Conservation (phyloP, 2,888 invertebrate species). For the Dasypolia templi region DNA sequence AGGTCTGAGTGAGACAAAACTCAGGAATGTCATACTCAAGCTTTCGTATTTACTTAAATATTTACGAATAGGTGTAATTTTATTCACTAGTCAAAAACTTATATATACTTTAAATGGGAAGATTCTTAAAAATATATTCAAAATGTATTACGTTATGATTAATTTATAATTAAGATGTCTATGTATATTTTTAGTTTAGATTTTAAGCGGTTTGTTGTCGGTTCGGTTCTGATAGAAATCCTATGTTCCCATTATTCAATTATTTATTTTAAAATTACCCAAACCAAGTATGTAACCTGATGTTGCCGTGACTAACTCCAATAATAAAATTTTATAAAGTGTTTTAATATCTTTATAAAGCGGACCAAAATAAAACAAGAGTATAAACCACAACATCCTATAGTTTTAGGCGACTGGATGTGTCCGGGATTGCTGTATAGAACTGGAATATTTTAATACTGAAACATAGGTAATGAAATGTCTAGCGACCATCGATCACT, state of each 20-base stretch:
- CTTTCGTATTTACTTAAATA: conserved; percentile 84
- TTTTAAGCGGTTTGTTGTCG: conserved; percentile 57
- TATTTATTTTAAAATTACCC: background rate
- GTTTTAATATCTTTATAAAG: background rate
- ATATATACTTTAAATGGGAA: conserved; percentile 78
- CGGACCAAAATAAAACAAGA: background rate
- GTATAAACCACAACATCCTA: conserved; percentile 42
- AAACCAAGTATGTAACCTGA: too few relatives aligned
- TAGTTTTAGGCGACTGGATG: conserved; percentile 40
- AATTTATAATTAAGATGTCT: conserved; percentile 70
- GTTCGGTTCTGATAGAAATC: conserved; percentile 30
- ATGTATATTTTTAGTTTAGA: conserved; percentile 69
- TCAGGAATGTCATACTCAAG: conserved; percentile 71
- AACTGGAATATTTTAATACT: conserved; percentile 1
- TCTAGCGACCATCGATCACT: background rate
- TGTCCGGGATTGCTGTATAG: conserved; percentile 37
- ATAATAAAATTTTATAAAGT: too few relatives aligned
- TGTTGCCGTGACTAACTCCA: background rate
- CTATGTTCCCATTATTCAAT: background rate
- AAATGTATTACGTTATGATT: conserved; percentile 74
- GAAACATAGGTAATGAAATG: conserved; percentile 4
- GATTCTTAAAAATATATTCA: conserved; percentile 77
- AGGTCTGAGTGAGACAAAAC: conserved; percentile 63
- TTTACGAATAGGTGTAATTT: conserved; percentile 80
- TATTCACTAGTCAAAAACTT: conserved; percentile 88